These are phyloP conservation scores for Vulpes ferrilata DNA, from an alignment of 2,113 vertebrate genomes.

Conservation along the genomic window DNA sequence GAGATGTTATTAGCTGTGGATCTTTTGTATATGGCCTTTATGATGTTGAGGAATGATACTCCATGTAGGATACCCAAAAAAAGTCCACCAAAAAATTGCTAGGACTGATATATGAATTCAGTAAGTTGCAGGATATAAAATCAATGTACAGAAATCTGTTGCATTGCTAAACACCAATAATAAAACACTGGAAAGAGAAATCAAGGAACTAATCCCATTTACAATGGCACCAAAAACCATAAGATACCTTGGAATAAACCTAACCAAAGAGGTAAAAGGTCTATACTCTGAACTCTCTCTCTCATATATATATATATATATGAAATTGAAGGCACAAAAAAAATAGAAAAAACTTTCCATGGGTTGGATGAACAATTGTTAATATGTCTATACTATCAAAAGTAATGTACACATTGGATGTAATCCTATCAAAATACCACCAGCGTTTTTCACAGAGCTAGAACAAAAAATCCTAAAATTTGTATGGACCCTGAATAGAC, in stretches of 20 bases:
- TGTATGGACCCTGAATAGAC: not conserved
- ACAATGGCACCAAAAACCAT: not conserved
- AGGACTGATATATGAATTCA: not conserved
- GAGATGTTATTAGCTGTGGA: not conserved
- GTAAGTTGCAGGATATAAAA: not conserved
- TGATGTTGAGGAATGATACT: not conserved
- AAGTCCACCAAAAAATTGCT: not conserved
- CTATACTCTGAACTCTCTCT: not conserved
- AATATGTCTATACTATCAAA: not conserved
- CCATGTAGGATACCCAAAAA: not conserved
- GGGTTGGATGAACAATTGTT: not conserved
- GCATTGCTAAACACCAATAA: not conserved
- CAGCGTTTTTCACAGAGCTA: not conserved
- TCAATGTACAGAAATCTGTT: not conserved
- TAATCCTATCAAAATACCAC: not conserved
- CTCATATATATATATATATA: too few relatives aligned
- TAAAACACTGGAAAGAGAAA: not conserved
- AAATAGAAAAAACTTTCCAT: not conserved
- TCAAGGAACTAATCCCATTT: not conserved
- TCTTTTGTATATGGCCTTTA: not conserved
- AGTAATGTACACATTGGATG: not conserved
- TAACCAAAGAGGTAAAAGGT: not conserved
- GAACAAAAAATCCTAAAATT: not conserved
- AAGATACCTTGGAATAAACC: not conserved
- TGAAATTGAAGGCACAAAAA: not conserved